Base-by-base conservation (phyloP, 2,113 vertebrate genomes). In the Hippocampus guttulatus region DNA sequence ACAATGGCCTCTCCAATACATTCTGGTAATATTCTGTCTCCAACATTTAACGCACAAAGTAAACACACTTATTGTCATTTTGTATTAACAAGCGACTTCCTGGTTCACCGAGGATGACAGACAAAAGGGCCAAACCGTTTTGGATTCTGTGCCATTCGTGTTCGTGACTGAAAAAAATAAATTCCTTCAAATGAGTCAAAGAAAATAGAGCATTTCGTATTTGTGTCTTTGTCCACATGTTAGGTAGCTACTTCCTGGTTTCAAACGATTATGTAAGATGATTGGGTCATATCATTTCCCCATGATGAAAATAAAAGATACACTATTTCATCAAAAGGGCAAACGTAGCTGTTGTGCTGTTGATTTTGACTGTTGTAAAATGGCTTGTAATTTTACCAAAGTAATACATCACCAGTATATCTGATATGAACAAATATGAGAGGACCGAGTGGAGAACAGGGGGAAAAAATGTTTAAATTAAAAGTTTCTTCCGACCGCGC, bases 391-490 rank as follows among this genome's bases (percentile, higher is more conserved):
- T 51, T 64, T 10, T 21, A n/a, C 21, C 62, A 65, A 67, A 80
- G 71, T 12, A n/a, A 64, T 25, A 49, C 15, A 63, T 47, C 45
- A 45, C 33, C 21, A 52, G 3, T 63, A 49, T 72, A 58, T 60
- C 20, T 20, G 51, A 75, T 70, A 5, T 63, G 58, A 57, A 51
- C 5, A 51, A 15, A 64, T 20, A 54, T 64, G 43, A 75, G 55
- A 64, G 8, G 21, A 51, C 18, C 18, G 49, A 54, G 52, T 23
- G 52, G 62, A 16, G 5, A 14, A 6, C 3, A 7, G 43, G 71
- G 40, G 30, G 65, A 47, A 73, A 27, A 64, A 58, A 15, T 54
- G 66, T 11, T 65, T 12, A 76, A 76, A 43, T 33, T 43, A 70
- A 25, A 4, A 49, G 70, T 51, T 81, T 76, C 8, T 7, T 47